Percentiles rank a stretch among this genome's conserved stretches.
These are phyloP conservation scores for Iguana delicatissima DNA, from an alignment of 2,797 vertebrate genomes.

Conservation along the genomic window DNA sequence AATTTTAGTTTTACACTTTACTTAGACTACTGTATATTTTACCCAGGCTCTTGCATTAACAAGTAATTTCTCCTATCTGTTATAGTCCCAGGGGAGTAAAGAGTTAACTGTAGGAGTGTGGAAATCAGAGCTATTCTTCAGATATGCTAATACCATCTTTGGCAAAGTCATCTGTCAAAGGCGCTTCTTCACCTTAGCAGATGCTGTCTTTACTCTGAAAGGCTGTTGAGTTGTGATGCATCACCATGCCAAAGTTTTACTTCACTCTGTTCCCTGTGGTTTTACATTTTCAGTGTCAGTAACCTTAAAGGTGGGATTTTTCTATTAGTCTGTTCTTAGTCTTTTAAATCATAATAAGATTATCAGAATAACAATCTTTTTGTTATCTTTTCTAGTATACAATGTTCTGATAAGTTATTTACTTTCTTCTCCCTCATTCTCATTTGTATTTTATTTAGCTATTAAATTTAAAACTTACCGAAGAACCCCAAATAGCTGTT, in stretches of 20 bases:
- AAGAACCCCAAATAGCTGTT: constrained; percentile 21
- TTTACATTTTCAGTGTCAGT: constrained; percentile 12
- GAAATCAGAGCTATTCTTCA: constrained; percentile 29
- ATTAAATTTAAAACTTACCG: constrained; percentile 31
- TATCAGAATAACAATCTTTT: neutral
- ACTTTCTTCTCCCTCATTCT: neutral
- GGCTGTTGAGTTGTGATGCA: constrained; percentile 15
- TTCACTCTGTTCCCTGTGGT: constrained; percentile 24
- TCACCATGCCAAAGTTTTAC: constrained; percentile 31
- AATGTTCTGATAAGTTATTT: constrained; percentile 22
- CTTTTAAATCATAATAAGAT: too few relatives aligned
- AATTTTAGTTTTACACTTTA: neutral
- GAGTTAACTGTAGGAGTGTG: constrained; percentile 17
- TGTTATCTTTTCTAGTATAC: constrained; percentile 9
- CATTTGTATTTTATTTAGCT: constrained; percentile 16
- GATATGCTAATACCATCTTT: constrained; percentile 24
- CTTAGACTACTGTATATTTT: neutral
- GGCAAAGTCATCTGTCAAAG: constrained; percentile 44
- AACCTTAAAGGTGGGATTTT: constrained; percentile 28
- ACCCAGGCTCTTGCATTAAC: neutral
- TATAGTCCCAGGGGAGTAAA: neutral
- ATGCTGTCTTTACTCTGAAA: constrained; percentile 41
- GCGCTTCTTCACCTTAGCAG: constrained; percentile 37
- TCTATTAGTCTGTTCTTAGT: constrained; percentile 13
- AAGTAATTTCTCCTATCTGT: constrained; percentile 15